A percentile compares a stretch with the other conserved stretches of the same genome.
phyloP scores from a whole-genome alignment of 2,113 vertebrate genomes.

The Lutjanus erythropterus region DNA sequence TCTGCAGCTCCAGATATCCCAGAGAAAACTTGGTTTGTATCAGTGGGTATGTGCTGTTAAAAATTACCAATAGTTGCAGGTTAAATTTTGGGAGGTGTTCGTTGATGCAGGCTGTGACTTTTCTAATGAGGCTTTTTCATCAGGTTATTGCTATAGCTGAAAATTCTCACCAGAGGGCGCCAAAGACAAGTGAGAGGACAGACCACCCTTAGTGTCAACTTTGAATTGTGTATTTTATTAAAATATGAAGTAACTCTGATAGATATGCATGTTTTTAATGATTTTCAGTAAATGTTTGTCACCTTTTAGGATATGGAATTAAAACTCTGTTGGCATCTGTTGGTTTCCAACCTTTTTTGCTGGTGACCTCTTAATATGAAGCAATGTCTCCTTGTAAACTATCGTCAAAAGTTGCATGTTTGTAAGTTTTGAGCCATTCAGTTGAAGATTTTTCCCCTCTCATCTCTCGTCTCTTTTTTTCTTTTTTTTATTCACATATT shows the following conservation, averaged over 20 bases:
- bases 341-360: too few species aligned
- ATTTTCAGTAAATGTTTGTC: background rate
- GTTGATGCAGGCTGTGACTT: background rate
- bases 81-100: background rate
- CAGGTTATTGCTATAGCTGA: background rate
- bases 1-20: background rate
- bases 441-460: background rate
- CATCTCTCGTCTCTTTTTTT: too few species aligned
- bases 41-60: background rate
- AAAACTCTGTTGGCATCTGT: background rate
- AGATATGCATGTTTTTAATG: too few species aligned
- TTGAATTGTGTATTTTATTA: background rate
- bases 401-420: too few species aligned
- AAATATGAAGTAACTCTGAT: background rate
- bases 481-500: too few species aligned
- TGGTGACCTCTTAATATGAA: background rate
- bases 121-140: background rate
- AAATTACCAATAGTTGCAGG: background rate
- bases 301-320: background rate
- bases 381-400: background rate
- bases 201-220: background rate
- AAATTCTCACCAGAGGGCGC: constrained; percentile 40
- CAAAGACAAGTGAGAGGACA: constrained; percentile 21
- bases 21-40: background rate
- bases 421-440: background rate